Evolutionary conservation across 2,888 invertebrate genomes (phyloP).

Genomic region (Cybosia mesomella): DNA sequence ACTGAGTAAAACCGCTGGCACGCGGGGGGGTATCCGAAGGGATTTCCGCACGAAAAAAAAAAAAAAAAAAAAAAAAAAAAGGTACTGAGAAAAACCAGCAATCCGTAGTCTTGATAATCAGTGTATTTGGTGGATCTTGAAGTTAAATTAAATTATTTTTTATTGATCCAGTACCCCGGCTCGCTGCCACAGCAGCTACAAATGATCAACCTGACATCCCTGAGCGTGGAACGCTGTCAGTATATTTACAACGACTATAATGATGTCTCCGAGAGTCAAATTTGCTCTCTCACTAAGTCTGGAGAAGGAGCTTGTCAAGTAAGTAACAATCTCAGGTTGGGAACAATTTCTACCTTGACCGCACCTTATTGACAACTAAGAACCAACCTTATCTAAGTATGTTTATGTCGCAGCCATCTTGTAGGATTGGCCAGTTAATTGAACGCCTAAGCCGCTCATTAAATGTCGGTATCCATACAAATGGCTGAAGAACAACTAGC

Average conservation of each 20-base stretch:
- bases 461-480: no score
- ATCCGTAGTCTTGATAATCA: neutral
- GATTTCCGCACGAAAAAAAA: no score
- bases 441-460: no score
- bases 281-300: slow-evolving; percentile 86
- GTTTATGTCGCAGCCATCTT: no score
- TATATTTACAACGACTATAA: slow-evolving; percentile 71
- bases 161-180: slow-evolving; percentile 82
- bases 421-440: no score
- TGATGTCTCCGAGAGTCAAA: slow-evolving; percentile 80
- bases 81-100: no score
- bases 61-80: no score
- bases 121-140: neutral
- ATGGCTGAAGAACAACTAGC: no score
- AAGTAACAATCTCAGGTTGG: slow-evolving; percentile 56
- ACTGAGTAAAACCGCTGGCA: no score
- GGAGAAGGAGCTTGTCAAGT: slow-evolving; percentile 89
- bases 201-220: slow-evolving; percentile 79
- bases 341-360: neutral
- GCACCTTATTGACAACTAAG: no score
- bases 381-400: no score
- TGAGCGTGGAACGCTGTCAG: slow-evolving; percentile 82
- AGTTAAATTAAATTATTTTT: neutral
- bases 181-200: slow-evolving; percentile 84
- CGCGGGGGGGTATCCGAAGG: no score